These are phyloP conservation scores for Catostomus latipinnis DNA, from an alignment of 2,797 vertebrate species.

Conservation along the genomic window DNA sequence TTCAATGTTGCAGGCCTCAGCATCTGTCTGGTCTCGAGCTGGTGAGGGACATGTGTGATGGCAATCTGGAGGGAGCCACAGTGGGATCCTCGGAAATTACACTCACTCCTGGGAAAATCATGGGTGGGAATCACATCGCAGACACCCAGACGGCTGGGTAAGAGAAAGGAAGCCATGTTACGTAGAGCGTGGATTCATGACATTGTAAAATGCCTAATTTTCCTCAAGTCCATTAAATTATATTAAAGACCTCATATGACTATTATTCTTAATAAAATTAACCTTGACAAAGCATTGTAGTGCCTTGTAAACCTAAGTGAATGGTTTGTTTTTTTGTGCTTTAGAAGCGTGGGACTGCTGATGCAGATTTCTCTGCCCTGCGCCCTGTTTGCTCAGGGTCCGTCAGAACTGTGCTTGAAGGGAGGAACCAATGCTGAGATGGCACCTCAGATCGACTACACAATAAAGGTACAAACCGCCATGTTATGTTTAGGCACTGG, in stretches of 20 bases:
- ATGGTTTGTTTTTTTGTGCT: slow-evolving; percentile 18
- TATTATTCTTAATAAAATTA: no score
- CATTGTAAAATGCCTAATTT: not conserved
- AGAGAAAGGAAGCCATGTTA: slow-evolving; percentile 49
- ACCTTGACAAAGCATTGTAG: not conserved
- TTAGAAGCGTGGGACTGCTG: slow-evolving; percentile 93
- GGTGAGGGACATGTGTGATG: slow-evolving; percentile 88
- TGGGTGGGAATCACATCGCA: slow-evolving; percentile 84
- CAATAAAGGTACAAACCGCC: slow-evolving; percentile 81
- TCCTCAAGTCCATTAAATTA: not conserved
- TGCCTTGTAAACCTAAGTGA: not conserved
- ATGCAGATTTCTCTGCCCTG: slow-evolving; percentile 93
- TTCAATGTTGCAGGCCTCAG: slow-evolving; percentile 83
- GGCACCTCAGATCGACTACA: slow-evolving; percentile 98
- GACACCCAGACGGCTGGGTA: slow-evolving; percentile 98
- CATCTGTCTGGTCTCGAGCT: slow-evolving; percentile 93
- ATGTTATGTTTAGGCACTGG: not conserved
- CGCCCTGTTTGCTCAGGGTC: slow-evolving; percentile 84
- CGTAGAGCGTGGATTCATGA: no score
- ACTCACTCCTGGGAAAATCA: slow-evolving; percentile 88
- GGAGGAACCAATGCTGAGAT: slow-evolving; percentile 97
- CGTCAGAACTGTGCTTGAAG: slow-evolving; percentile 88
- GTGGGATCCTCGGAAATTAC: slow-evolving; percentile 91
- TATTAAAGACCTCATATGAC: no score
- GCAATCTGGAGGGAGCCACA: slow-evolving; percentile 85